Evolutionary conservation across 2,888 invertebrate species (phyloP).

Genomic region (Chelonus formosanus): DNA sequence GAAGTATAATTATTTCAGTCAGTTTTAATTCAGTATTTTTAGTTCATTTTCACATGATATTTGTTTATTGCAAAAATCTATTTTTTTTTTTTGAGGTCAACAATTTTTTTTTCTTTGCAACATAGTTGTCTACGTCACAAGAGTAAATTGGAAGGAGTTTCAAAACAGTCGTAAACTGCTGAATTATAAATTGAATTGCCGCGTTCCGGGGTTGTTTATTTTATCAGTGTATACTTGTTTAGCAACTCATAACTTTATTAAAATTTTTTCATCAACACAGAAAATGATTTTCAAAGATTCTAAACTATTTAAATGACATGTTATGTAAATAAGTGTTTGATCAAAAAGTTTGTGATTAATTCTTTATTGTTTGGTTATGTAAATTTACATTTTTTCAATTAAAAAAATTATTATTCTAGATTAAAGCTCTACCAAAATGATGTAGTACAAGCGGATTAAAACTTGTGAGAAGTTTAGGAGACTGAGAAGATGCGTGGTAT

Average conservation of each 20-base stretch:
- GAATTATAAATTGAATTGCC: conserved; percentile 4
- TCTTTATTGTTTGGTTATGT: no score
- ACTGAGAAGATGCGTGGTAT: conserved; percentile 53
- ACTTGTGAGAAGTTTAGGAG: conserved; percentile 29
- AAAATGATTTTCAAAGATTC: no score
- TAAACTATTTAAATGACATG: conserved; percentile 5
- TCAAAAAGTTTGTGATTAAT: no score
- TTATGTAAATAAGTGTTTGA: not conserved
- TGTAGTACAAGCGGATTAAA: conserved; percentile 31
- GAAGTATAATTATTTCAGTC: not conserved
- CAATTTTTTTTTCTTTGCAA: conserved; percentile 23
- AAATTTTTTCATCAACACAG: no score
- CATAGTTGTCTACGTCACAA: conserved; percentile 26
- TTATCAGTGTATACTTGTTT: not conserved
- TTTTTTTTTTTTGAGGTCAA: conserved; percentile 23
- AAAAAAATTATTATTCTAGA: conserved; percentile 28
- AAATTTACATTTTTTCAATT: no score
- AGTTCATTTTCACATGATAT: conserved; percentile 17
- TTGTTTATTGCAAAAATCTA: conserved; percentile 5
- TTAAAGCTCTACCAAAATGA: conserved; percentile 35
- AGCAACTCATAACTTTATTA: not conserved
- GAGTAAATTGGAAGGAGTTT: conserved; percentile 10
- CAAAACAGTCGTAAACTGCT: conserved; percentile 14
- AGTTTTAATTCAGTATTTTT: not conserved
- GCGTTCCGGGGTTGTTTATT: not conserved